phyloP scores from a whole-genome alignment of 2,113 vertebrate species.

The Nothobranchius furzeri region DNA sequence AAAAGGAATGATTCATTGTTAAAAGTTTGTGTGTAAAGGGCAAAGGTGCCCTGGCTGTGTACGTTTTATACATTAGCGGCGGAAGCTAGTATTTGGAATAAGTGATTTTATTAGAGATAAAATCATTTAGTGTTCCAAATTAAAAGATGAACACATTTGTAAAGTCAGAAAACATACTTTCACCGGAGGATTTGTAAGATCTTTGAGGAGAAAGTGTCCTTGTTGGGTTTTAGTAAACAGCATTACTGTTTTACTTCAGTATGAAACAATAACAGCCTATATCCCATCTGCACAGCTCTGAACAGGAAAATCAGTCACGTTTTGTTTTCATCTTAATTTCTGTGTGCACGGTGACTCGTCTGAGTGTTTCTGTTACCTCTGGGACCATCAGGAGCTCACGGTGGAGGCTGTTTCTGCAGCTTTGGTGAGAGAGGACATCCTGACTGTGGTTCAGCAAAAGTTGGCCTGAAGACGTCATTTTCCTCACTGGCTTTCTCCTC shows the following conservation, averaged over 20 bases:
- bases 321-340: neutral
- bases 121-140: neutral
- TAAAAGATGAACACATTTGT: neutral
- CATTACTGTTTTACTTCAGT: too few species aligned
- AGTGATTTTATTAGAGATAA: neutral
- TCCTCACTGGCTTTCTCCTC: neutral
- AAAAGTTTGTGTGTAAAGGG: neutral
- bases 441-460: neutral
- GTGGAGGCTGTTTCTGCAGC: neutral
- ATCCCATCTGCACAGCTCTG: neutral
- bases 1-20: slow-evolving; percentile 10
- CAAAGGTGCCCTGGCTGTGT: neutral
- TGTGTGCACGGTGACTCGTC: neutral
- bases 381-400: neutral
- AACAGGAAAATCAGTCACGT: neutral
- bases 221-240: slow-evolving; percentile 1
- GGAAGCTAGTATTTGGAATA: neutral
- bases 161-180: neutral
- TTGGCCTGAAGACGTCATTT: neutral
- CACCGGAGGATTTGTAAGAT: slow-evolving; percentile 10
- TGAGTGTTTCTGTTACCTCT: slow-evolving; percentile 21
- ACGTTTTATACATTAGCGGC: neutral
- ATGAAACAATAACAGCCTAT: neutral
- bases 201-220: neutral
- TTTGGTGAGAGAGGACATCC: neutral